phyloP scores from a whole-genome alignment of 2,797 vertebrate species.

The Masticophis lateralis region DNA sequence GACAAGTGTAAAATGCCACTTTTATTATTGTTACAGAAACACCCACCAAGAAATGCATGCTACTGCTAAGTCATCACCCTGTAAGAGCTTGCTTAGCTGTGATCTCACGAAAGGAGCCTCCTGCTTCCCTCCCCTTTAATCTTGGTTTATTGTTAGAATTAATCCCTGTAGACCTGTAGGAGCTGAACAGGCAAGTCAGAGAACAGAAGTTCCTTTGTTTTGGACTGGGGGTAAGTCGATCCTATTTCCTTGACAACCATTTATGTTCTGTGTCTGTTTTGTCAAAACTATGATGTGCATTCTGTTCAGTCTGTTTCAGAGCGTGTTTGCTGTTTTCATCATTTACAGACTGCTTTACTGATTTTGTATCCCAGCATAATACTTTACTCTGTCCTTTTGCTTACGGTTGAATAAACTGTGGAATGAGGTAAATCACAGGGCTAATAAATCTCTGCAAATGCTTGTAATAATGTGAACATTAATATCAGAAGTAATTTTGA shows the following conservation, averaged over 20 bases:
- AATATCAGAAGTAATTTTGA: background rate
- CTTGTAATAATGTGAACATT: background rate
- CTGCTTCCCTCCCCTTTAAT: constrained; percentile 68
- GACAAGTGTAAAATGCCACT: constrained; percentile 6
- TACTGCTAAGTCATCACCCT: constrained; percentile 59
- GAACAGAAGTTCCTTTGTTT: constrained; percentile 50
- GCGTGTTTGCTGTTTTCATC: background rate
- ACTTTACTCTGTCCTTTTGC: background rate
- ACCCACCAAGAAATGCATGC: constrained; percentile 47
- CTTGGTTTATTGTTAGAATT: constrained; percentile 58
- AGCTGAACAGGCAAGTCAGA: constrained; percentile 54
- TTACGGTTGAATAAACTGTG: background rate
- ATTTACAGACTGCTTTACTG: background rate
- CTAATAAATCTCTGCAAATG: background rate
- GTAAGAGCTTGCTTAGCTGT: constrained; percentile 70
- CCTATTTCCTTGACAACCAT: constrained; percentile 6
- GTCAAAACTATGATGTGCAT: background rate
- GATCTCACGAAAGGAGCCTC: constrained; percentile 60
- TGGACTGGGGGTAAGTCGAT: constrained; percentile 66
- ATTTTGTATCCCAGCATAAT: background rate
- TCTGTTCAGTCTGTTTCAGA: constrained; percentile 19
- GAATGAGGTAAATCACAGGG: constrained; percentile 7
- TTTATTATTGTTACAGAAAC: constrained; percentile 3
- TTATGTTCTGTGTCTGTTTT: constrained; percentile 2
- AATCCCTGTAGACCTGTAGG: constrained; percentile 67